Evolutionary conservation across 2,888 invertebrate species (phyloP).

Genomic region (Aleiodes alternator): DNA sequence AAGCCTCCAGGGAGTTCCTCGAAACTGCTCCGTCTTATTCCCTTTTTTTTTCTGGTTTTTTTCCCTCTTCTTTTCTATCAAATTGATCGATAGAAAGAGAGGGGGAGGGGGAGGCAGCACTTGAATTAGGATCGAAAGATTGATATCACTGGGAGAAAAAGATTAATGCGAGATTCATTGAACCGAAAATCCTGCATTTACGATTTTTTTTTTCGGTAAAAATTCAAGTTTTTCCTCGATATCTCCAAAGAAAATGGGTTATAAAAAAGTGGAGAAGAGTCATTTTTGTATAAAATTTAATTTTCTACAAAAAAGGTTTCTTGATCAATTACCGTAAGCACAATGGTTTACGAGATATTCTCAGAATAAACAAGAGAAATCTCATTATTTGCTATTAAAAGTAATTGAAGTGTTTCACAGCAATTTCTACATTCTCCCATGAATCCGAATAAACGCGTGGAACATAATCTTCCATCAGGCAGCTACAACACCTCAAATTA

Average conservation of each 20-base stretch:
- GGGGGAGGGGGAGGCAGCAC: neutral
- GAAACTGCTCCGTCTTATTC: constrained; percentile 28
- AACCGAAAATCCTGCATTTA: neutral
- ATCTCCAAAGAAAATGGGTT: no score
- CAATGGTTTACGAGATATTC: no score
- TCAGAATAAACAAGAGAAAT: no score
- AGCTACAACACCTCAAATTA: no score
- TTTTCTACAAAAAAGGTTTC: neutral
- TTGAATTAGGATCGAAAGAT: constrained; percentile 5
- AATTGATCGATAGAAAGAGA: neutral
- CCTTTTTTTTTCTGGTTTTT: constrained; percentile 8
- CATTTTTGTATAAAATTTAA: no score
- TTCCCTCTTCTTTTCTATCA: neutral
- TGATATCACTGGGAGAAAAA: neutral
- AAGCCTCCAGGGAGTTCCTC: constrained; percentile 31
- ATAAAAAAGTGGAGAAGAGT: no score
- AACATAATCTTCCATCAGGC: no score
- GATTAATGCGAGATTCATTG: constrained; percentile 13
- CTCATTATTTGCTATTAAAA: no score
- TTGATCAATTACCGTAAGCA: neutral
- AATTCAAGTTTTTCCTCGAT: neutral
- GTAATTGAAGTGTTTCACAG: no score
- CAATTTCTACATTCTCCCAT: no score
- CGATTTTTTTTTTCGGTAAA: neutral
- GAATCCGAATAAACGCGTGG: no score